phyloP scores from a whole-genome alignment of 2,113 vertebrate species.

The Hystrix brachyura region DNA sequence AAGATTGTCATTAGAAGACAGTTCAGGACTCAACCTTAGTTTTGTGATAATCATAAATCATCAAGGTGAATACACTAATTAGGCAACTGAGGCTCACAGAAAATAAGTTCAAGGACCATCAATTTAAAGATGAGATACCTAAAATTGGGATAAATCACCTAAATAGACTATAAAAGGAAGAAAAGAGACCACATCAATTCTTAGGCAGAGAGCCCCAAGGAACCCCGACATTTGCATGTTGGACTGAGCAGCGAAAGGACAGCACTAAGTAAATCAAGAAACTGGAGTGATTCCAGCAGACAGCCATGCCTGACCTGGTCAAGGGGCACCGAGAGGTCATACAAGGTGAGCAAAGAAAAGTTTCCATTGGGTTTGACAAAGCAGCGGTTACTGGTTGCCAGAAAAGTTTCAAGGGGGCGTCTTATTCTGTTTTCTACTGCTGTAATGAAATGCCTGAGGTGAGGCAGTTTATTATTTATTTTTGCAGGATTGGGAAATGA shows the following conservation, averaged over 20 bases:
- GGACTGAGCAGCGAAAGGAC: not conserved
- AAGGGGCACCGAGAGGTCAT: not conserved
- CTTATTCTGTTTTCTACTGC: not conserved
- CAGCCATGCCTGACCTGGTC: rapidly evolving
- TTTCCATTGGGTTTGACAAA: not conserved
- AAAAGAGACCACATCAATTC: not conserved
- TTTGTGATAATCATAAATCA: not conserved
- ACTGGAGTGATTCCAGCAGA: not conserved
- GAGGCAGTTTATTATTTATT: not conserved
- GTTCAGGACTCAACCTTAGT: not conserved
- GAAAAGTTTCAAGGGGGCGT: not conserved
- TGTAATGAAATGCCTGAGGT: not conserved
- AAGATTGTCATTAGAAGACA: not conserved
- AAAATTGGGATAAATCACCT: not conserved
- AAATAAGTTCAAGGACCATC: not conserved
- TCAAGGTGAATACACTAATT: not conserved
- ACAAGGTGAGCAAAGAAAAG: not conserved
- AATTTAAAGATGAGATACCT: not conserved
- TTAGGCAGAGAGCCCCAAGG: not conserved
- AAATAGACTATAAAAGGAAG: not conserved
- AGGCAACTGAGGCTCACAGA: not conserved
- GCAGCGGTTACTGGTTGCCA: too few relatives aligned
- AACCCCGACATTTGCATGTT: not conserved
- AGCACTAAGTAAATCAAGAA: not conserved
- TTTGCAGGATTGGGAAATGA: not conserved